Base-by-base conservation (phyloP, 2,888 invertebrate species). In the Ferdinandea cuprea region DNA sequence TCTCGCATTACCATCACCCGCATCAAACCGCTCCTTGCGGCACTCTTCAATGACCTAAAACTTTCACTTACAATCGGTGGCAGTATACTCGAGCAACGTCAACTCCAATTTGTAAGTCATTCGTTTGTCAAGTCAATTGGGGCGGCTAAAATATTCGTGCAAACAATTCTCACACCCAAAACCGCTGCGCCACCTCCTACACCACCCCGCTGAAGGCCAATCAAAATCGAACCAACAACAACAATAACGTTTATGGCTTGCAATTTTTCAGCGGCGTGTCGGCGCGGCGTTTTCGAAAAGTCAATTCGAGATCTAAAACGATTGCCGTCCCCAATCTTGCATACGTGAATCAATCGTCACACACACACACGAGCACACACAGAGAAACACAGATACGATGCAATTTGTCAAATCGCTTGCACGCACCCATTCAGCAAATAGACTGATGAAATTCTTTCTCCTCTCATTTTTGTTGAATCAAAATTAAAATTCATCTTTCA, bases 71-170 rank as follows among this genome's bases (percentile, higher is more conserved):
- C 76, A 71, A 65, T 54, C 71, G 59, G 44, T 56, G 66, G 40
- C 48, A 72, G 61, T 56, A 63, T 50, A 46, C 25, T 44, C n/a
- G 61, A 73, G 79, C 68, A 74, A 68, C 78, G 83, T 78, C 83
- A 83, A 78, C 78, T 83, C 50, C 77, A 73, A 83, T 83, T 83
- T 78, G 83, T 83, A 83, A 83, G 68, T 78, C 83, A 73, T 83
- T 83, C 78, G 77, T 71, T 61, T 83, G 78, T 78, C 83, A 83
- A 78, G 78, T 78, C 83, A 83, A 78, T 78, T 73, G 83, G 71
- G 68, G 66, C 81, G 78, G 56, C 59, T 68, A 63, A 80, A 78
- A 80, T 74, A 80, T 80, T 50, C 66, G 74, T 68, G 56, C 68
- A 80, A 68, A 78, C 50, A 66, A n/a, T 61, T 72, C 6, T 17